Percentiles rank a stretch among this genome's conserved stretches.
Evolutionary conservation across 2,888 invertebrate species (phyloP).

Genomic region (Stenichneumon culpator): DNA sequence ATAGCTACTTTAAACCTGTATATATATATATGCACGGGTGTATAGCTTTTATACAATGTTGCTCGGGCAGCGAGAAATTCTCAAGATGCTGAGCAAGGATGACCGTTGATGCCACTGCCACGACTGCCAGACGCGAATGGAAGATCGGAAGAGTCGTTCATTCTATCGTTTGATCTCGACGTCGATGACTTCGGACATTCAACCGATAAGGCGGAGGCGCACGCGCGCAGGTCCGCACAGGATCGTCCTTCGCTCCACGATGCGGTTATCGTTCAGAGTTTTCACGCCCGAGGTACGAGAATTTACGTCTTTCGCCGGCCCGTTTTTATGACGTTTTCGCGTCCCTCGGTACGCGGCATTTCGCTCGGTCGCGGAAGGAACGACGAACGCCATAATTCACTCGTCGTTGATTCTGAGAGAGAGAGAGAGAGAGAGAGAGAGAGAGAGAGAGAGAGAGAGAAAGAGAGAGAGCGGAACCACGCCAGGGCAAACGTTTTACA

Average conservation of each 20-base stretch:
- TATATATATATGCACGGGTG: background rate
- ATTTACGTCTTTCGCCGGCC: slow-evolving; percentile 28
- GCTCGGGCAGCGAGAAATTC: slow-evolving; percentile 26
- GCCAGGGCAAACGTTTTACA: slow-evolving; percentile 13
- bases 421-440: background rate
- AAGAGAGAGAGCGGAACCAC: background rate
- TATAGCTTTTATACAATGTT: slow-evolving; percentile 2
- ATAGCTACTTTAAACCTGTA: background rate
- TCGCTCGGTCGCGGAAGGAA: slow-evolving; percentile 17
- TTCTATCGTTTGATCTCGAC: slow-evolving; percentile 40
- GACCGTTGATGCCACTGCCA: slow-evolving; percentile 23
- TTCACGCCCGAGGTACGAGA: slow-evolving; percentile 2
- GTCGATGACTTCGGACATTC: slow-evolving; percentile 43
- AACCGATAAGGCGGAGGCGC: slow-evolving; percentile 16
- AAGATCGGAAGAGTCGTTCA: slow-evolving; percentile 17
- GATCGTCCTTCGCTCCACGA: slow-evolving; percentile 12
- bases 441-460: background rate
- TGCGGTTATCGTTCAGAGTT: slow-evolving; percentile 39
- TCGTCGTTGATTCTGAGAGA: background rate
- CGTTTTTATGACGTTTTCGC: slow-evolving; percentile 52
- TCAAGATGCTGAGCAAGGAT: slow-evolving; percentile 55
- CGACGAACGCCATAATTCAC: slow-evolving; percentile 46
- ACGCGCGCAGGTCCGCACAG: background rate
- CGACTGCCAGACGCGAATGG: slow-evolving; percentile 17
- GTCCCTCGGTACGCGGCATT: slow-evolving; percentile 20